Conservation (phyloP, 1,140 invertebrate genomes). For the Doryteuthis pealeii region DNA sequence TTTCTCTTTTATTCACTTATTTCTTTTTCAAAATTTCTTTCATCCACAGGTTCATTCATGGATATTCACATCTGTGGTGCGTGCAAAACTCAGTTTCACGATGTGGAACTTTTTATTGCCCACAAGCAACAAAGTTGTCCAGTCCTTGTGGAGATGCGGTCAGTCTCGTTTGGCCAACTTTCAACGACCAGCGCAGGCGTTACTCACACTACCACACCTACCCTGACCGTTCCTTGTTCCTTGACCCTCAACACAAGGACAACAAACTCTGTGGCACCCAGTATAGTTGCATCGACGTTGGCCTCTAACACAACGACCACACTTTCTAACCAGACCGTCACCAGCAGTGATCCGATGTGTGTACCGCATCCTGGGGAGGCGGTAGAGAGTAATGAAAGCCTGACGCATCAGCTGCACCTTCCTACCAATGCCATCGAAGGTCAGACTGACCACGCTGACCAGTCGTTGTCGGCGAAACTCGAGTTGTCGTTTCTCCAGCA, state of each 20-base stretch:
- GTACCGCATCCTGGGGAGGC: not conserved
- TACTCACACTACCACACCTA: not conserved
- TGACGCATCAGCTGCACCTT: not conserved
- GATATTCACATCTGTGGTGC: constrained; percentile 57
- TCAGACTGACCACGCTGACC: not conserved
- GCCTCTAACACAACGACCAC: not conserved
- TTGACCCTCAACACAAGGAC: not conserved
- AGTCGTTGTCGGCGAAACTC: not conserved
- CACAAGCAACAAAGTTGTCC: constrained; percentile 47
- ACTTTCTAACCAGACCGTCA: not conserved
- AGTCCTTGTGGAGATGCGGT: constrained; percentile 15
- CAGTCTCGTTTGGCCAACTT: not conserved
- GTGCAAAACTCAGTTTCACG: constrained; percentile 47
- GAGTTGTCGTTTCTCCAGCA: not conserved
- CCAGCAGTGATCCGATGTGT: not conserved
- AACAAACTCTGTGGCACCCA: not conserved
- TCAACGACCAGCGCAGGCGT: not conserved
- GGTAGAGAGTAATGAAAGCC: not conserved
- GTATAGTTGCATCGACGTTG: constrained; percentile 13
- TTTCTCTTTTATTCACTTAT: too few species aligned
- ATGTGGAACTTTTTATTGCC: constrained; percentile 47
- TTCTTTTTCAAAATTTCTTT: too few species aligned
- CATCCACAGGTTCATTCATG: not conserved
- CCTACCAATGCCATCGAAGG: not conserved
- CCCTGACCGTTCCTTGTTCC: not conserved